Base-by-base conservation (phyloP, 2,797 vertebrate genomes). In the Pseudomugil tenellus region DNA sequence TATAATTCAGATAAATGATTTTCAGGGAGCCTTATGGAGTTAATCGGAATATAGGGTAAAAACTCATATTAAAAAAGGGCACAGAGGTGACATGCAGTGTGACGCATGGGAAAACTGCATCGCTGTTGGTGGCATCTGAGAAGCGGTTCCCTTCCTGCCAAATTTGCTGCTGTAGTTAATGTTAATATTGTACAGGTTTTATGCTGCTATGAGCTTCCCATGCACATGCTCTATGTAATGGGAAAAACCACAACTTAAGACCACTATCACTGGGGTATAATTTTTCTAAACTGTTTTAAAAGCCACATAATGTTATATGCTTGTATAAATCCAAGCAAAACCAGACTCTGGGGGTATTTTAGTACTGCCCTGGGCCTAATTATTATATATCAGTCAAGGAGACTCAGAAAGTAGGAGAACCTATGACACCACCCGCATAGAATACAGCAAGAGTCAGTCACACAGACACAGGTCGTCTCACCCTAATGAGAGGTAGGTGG, bases 281-380 rank as follows among this genome's bases (percentile, higher is more conserved):
- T 93, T 92, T 92, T 90, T 90, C 83, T 84, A 92, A 93, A 93
- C 89, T 91, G 90, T 91, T 91, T 84, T 88, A 67, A 87, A 91
- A 90, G 84, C 92, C 89, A 88, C 91, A 92, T 79, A 87, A 93
- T 91, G 89, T 89, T 86, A 76, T 87, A 88, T 83, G 88, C 88
- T 93, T 92, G 89, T 91, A 85, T 92, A 92, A 92, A 91, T 88
- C 85, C 77, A 81, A 91, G 85, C 84, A 89, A 73, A 92, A 92
- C 89, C 91, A 92, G 86, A 83, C 74, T 83, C 74, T 79, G 77
- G 46, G 80, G 87, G 78, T 77, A 84, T 85, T 87, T 84, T 65
- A 78, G 80, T 84, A 67, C 81, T 76, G 78, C 70, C 74, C 78
- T 58, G 58, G 72, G 83, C 81, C 87, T 90, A 89, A 91, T 93